phyloP scores from a whole-genome alignment of 1,140 invertebrate genomes.

The Radopholus similis region DNA sequence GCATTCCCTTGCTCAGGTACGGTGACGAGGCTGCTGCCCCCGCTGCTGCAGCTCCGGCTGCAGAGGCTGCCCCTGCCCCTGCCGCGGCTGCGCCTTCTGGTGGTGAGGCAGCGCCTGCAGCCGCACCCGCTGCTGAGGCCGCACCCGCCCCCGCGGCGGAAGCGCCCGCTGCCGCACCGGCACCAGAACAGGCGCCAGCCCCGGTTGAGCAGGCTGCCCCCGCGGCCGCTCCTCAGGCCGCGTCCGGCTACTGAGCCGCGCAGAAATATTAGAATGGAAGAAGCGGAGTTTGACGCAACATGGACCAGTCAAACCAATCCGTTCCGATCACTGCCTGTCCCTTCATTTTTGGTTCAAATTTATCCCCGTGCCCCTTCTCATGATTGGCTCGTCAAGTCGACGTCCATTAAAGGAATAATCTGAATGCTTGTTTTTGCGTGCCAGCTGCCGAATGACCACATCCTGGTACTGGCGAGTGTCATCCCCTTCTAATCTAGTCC shows the following conservation, averaged over 20 bases:
- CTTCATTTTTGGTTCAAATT: no score
- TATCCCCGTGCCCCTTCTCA: no score
- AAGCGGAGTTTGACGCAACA: background rate
- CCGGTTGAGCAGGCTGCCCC: background rate
- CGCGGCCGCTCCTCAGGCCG: background rate
- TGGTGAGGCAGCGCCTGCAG: background rate
- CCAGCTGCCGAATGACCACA: no score
- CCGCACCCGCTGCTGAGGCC: background rate
- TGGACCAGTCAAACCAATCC: background rate
- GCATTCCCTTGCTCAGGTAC: background rate
- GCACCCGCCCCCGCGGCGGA: background rate
- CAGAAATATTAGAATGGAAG: background rate
- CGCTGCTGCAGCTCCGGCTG: background rate
- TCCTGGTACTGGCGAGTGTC: no score
- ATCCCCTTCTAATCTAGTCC: no score
- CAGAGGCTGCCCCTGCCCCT: background rate
- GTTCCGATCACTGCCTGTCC: background rate
- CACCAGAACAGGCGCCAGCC: background rate
- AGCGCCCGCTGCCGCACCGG: background rate
- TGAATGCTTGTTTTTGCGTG: no score
- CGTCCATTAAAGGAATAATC: no score
- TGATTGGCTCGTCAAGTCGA: no score
- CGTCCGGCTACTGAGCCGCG: background rate
- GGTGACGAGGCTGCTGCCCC: slow-evolving; percentile 10
- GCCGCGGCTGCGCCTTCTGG: background rate